phyloP scores from a whole-genome alignment of 2,113 vertebrate species.

The Urocolius indicus region DNA sequence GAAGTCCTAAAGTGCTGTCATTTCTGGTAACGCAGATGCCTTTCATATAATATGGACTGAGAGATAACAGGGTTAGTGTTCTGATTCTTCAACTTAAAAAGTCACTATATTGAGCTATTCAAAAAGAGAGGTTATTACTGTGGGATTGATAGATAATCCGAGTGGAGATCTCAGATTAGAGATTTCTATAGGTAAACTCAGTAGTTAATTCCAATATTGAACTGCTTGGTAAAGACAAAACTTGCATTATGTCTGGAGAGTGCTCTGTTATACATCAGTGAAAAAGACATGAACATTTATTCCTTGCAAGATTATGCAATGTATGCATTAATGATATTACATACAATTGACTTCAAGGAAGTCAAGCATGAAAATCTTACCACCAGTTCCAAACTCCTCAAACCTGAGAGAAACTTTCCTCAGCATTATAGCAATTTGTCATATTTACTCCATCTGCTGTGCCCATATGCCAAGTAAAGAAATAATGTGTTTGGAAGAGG shows the following conservation, averaged over 20 bases:
- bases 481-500: conserved; percentile 24
- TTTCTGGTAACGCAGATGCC: neutral
- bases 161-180: neutral
- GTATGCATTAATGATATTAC: neutral
- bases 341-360: neutral
- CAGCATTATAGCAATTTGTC: neutral
- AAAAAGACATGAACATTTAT: neutral
- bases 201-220: neutral
- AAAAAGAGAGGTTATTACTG: neutral
- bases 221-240: neutral
- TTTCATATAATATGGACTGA: neutral
- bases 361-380: neutral
- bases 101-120: neutral
- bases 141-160: neutral
- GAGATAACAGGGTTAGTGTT: neutral
- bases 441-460: neutral
- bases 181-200: neutral
- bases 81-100: neutral
- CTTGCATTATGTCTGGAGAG: neutral
- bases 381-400: neutral
- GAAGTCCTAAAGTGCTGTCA: neutral
- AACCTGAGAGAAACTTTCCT: neutral
- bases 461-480: conserved; percentile 15
- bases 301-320: neutral
- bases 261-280: neutral